Base-by-base conservation (phyloP, 2,888 invertebrate genomes). In the Tetramorium bicarinatum region DNA sequence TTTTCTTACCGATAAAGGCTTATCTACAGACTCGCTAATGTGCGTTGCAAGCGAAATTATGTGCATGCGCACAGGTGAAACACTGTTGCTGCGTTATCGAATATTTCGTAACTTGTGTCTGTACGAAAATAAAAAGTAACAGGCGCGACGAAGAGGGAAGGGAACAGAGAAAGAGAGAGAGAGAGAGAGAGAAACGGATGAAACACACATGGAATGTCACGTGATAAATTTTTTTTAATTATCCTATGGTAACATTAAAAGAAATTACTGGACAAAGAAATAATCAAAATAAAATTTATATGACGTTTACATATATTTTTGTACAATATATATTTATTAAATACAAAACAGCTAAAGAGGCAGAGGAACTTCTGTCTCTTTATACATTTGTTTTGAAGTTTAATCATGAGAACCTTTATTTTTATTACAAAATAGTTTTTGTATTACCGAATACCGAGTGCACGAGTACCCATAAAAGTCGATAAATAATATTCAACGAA, bases 21-120 rank as follows among this genome's bases (percentile, higher is more conserved):
- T 72, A 72, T 80, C 72, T 72, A 1, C 13, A 25, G 21, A 72
- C 72, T 72, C 25, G 59, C 18, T 47, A 72, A 72, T 72, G 47
- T 80, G 79, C 72, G 21, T 61, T 61, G 79, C 59, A 72, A 80
- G 79, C 79, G 13, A 59, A 72, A 61, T 80, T 80, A 72, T 59
- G 47, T 49, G 79, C 72, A 61, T 49, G 47, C 47, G 25, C 59
- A 13, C 56, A 72, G 47, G 59, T 80, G 72, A 11, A 72, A 49
- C 47, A 59, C 34, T 61, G 77, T 29, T 80, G 77, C 44, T 80
- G 47, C 72, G 47, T 47, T 71, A 79, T 72, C 72, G 47, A 72
- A 80, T 80, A 72, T 72, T 77, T 59, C 47, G 21, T 80, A 59
- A 72, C 18, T 38, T 59, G 52, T 47, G 34, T 77, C 41, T 44